Evolutionary conservation across 1,140 invertebrate genomes (phyloP).

Genomic region (Macrobrachium nipponense): DNA sequence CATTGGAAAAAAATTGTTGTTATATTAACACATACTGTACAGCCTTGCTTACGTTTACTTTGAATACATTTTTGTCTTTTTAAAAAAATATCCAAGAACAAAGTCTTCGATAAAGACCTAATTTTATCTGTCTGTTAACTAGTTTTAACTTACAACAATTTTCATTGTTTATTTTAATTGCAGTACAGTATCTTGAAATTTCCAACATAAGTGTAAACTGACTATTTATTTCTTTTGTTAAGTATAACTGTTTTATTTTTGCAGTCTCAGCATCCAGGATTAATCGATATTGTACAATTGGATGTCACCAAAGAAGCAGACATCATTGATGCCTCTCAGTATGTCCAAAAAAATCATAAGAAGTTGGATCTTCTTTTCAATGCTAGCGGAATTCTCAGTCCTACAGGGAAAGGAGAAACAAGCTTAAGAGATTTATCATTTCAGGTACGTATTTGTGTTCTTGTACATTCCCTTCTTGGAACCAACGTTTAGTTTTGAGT

Average conservation of each 20-base stretch:
- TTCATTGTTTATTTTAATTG: too few relatives aligned
- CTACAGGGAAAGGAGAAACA: conserved; percentile 67
- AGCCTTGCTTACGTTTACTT: too few relatives aligned
- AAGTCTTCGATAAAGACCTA: too few relatives aligned
- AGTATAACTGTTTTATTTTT: not conserved
- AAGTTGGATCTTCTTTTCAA: conserved; percentile 67
- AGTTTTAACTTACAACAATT: too few relatives aligned
- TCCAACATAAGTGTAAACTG: too few relatives aligned
- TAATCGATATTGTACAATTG: conserved; percentile 65
- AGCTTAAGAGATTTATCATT: conserved; percentile 65
- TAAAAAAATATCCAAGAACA: too few relatives aligned
- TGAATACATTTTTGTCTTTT: too few relatives aligned
- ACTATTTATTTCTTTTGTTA: not conserved
- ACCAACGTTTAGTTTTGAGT: too few relatives aligned
- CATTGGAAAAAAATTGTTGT: too few relatives aligned
- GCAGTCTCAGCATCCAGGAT: conserved; percentile 27
- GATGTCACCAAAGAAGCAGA: conserved; percentile 66
- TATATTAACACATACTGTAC: too few relatives aligned
- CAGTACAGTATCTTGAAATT: too few relatives aligned
- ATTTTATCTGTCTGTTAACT: too few relatives aligned
- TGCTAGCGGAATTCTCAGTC: conserved; percentile 67
- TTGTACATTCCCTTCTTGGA: not conserved
- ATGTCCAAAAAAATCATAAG: conserved; percentile 62
- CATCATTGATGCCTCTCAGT: conserved; percentile 61
- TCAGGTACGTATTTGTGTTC: not conserved